Percentiles rank a stretch among this genome's conserved stretches.
These are phyloP conservation scores for Amphiduros pacificus DNA, from an alignment of 2,888 invertebrate species.

Conservation along the genomic window DNA sequence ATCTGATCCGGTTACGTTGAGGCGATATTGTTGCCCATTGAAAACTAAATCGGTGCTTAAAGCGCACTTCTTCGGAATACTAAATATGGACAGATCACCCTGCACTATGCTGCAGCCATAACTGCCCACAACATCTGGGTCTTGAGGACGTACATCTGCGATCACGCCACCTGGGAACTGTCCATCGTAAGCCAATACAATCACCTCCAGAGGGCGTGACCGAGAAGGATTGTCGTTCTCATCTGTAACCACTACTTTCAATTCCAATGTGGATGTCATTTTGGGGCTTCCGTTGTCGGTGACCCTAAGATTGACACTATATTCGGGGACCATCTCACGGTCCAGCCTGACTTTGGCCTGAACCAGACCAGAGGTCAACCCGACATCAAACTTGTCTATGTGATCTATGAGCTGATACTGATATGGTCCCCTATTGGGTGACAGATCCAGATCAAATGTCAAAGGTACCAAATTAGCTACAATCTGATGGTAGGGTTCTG, in stretches of 20 bases:
- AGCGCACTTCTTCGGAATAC: constrained; percentile 77
- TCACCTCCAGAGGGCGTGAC: constrained; percentile 77
- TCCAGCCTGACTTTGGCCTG: constrained; percentile 79
- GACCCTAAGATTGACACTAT: constrained; percentile 79
- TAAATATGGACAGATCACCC: constrained; percentile 58
- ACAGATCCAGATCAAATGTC: constrained; percentile 77
- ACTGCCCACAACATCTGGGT: constrained; percentile 85
- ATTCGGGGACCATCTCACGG: constrained; percentile 75
- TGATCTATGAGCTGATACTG: constrained; percentile 75
- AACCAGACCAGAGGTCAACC: constrained; percentile 78
- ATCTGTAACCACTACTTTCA: constrained; percentile 72
- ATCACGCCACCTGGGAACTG: constrained; percentile 74
- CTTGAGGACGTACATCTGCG: constrained; percentile 89
- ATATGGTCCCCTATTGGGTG: constrained; percentile 89
- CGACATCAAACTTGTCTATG: constrained; percentile 73
- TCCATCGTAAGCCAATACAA: constrained; percentile 69
- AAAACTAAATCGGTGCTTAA: constrained; percentile 67
- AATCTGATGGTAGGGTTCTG: constrained; percentile 26
- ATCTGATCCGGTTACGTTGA: constrained; percentile 85
- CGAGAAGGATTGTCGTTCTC: constrained; percentile 89
- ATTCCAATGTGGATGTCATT: constrained; percentile 78
- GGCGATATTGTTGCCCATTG: constrained; percentile 56
- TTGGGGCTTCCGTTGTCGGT: constrained; percentile 76
- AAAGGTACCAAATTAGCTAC: constrained; percentile 38
- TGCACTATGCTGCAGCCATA: constrained; percentile 71